Evolutionary conservation across 2,113 vertebrate genomes (phyloP), one percentile per base, ranked within the genome.

Genomic region (Proterorhinus semilunaris): DNA sequence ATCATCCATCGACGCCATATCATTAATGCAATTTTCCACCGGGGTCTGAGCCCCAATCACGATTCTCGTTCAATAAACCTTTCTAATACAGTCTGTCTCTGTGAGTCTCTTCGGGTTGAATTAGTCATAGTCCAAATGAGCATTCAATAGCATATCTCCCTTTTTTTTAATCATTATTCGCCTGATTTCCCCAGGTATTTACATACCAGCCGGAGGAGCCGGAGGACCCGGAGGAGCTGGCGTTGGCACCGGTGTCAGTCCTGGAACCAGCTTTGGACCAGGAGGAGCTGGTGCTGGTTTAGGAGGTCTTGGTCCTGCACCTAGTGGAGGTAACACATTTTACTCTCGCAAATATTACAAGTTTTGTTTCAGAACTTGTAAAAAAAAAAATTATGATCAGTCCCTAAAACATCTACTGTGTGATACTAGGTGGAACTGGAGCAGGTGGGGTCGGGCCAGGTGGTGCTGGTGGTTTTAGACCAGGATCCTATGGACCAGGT

Each of bases 171-270:
- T 51, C 6, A 58, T 27, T 43, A 52, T 46, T 7, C 43, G 36
- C 4, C 49, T 69, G 2, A 79, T 46, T 85, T 15, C 69, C 68
- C 47, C 65, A 93, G 93, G 92, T 75, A 75, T 92, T 1, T 91
- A 87, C 63, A 45, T 92, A 85, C 93, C 93, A 76, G 71, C 87
- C 62, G 88, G 85, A 72, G 83, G 68, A 58, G 27, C 27, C 2
- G 21, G 21, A 21, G 21, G 21, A 21, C 55, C 65, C 57, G 80
- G 46, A 36, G 89, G 88, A 75, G 43, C 75, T 50, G 88, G 81
- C 65, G 80, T 78, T 71, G 88, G 79, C 62, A 79, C 75, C 3
- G 80, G 76, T 59, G 45, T 63, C 61, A 36, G 74, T 49, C 67
- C 65, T 21, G 81, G 81, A 50, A 62, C 72, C 10, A 55, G 72